Evolutionary conservation across 2,888 invertebrate genomes (phyloP).

Genomic region (Drosophila mulleri): DNA sequence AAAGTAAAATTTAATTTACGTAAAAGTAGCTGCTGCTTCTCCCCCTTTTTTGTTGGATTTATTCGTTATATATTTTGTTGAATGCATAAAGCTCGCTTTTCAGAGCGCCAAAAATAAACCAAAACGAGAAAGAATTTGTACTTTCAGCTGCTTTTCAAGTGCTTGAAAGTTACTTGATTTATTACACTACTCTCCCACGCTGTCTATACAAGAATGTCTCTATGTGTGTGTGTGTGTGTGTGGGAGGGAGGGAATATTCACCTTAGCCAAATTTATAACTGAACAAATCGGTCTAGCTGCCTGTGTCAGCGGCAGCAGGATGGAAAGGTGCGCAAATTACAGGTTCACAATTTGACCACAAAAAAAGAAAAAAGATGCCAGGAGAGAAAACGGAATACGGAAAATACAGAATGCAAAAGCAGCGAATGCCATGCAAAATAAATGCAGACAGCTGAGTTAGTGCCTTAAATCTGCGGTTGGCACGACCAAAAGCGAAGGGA

Average conservation of each 20-base stretch:
- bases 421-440: slow-evolving; percentile 54
- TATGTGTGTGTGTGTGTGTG: slow-evolving; percentile 13
- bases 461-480: slow-evolving; percentile 65
- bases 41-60: slow-evolving; percentile 26
- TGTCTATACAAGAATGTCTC: slow-evolving; percentile 3
- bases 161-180: slow-evolving; percentile 79
- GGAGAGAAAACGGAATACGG: not conserved
- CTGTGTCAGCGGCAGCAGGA: slow-evolving; percentile 41
- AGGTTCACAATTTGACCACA: slow-evolving; percentile 70
- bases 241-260: slow-evolving; percentile 60
- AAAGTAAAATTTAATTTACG: slow-evolving; percentile 73
- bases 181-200: slow-evolving; percentile 58
- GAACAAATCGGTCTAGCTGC: slow-evolving; percentile 49
- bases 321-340: slow-evolving; percentile 70
- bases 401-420: slow-evolving; percentile 7
- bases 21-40: slow-evolving; percentile 66
- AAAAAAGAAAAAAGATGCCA: slow-evolving; percentile 19
- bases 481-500: slow-evolving; percentile 47
- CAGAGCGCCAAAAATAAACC: slow-evolving; percentile 10
- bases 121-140: slow-evolving; percentile 29
- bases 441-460: slow-evolving; percentile 68
- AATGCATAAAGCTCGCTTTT: slow-evolving; percentile 58
- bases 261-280: slow-evolving; percentile 62
- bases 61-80: slow-evolving; percentile 44
- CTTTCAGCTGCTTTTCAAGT: slow-evolving; percentile 71